A percentile compares a stretch with the other conserved stretches of the same genome.
phyloP scores from a whole-genome alignment of 2,113 vertebrate species.

The Nerophis ophidion region DNA sequence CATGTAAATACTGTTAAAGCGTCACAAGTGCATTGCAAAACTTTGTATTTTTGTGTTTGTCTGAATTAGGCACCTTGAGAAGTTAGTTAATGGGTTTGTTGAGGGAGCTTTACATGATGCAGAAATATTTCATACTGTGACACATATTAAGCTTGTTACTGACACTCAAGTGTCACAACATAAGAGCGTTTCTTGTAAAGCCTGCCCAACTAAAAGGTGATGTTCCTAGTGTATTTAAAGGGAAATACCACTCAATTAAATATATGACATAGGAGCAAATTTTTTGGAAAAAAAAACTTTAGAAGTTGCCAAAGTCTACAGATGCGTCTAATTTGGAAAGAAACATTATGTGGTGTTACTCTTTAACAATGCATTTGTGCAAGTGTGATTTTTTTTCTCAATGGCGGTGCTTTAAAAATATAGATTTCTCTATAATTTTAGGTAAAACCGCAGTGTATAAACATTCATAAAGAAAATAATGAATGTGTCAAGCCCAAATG shows the following conservation, averaged over 20 bases:
- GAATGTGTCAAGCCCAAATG: slow-evolving; percentile 79
- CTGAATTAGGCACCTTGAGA: slow-evolving; percentile 42
- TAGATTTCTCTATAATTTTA: slow-evolving; percentile 78
- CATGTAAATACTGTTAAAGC: slow-evolving; percentile 46
- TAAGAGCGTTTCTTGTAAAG: slow-evolving; percentile 25
- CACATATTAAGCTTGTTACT: not conserved
- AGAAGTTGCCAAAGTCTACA: not conserved
- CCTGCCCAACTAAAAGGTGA: slow-evolving; percentile 12
- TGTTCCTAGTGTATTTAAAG: slow-evolving; percentile 42
- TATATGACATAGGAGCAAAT: not conserved
- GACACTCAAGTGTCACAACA: not conserved
- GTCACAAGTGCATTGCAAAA: slow-evolving; percentile 36
- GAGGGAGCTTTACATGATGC: slow-evolving; percentile 37
- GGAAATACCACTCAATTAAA: slow-evolving; percentile 48
- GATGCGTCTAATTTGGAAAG: not conserved
- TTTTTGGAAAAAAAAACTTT: not conserved
- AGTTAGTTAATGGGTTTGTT: slow-evolving; percentile 11
- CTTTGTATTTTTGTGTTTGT: slow-evolving; percentile 50
- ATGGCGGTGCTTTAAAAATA: slow-evolving; percentile 77
- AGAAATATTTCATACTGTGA: slow-evolving; percentile 2
- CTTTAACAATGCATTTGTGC: slow-evolving; percentile 41
- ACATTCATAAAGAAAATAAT: slow-evolving; percentile 67
- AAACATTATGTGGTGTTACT: slow-evolving; percentile 48
- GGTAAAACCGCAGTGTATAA: slow-evolving; percentile 64
- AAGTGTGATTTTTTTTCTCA: slow-evolving; percentile 68